Evolutionary conservation across 2,888 invertebrate species (phyloP).

Genomic region (Ophonus ardosiacus): DNA sequence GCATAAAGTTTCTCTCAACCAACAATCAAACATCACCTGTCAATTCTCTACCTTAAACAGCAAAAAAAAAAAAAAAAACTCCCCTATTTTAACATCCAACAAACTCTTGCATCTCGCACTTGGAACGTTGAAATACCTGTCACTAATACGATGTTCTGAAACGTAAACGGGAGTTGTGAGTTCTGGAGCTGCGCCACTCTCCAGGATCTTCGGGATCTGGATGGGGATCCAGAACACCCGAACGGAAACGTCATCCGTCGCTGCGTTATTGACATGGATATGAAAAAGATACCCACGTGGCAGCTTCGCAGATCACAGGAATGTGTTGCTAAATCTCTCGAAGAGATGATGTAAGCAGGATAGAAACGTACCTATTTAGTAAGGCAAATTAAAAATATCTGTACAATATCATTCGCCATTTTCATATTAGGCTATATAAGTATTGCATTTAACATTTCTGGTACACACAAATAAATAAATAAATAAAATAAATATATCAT

Average conservation of each 20-base stretch:
- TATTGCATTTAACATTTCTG: no score
- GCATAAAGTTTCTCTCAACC: no score
- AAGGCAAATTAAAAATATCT: no score
- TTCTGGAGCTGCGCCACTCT: not conserved
- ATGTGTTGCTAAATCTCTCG: not conserved
- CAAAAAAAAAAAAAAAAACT: not conserved
- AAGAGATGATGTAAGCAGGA: not conserved
- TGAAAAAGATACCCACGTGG: conserved; percentile 55
- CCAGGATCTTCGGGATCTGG: not conserved
- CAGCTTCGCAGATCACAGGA: conserved; percentile 6
- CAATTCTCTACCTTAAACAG: not conserved
- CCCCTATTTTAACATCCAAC: no score
- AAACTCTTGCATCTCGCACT: not conserved
- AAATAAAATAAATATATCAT: no score
- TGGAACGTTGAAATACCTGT: conserved; percentile 33
- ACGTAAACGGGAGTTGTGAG: conserved; percentile 3
- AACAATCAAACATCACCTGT: no score
- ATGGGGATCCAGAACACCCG: not conserved
- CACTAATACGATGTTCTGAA: conserved; percentile 43
- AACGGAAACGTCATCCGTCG: conserved; percentile 28
- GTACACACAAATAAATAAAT: no score
- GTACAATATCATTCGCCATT: no score
- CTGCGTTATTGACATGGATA: conserved; percentile 50
- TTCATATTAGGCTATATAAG: no score
- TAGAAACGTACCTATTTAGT: no score